Conservation (phyloP, 2,113 vertebrate species). For the Callithrix jacchus region DNA sequence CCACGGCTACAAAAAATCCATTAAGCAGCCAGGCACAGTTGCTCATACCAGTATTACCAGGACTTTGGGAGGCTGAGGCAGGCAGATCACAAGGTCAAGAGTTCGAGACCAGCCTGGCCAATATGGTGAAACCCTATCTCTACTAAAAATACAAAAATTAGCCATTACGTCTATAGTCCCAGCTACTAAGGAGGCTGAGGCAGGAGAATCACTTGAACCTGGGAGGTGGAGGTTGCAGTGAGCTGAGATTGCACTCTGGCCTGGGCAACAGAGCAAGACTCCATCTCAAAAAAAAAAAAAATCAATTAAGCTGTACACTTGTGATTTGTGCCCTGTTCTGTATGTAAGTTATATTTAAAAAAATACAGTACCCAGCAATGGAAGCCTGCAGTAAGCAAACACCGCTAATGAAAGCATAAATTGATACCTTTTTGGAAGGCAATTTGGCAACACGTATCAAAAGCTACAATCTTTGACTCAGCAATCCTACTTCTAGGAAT, state of each 20-base stretch:
- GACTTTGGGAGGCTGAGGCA: neutral
- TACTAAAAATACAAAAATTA: too few relatives aligned
- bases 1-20: neutral
- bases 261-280: too few relatives aligned
- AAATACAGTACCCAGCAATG: neutral
- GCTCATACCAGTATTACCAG: neutral
- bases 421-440: slow-evolving; percentile 2
- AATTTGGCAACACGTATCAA: neutral
- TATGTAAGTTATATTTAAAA: neutral
- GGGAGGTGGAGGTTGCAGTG: too few relatives aligned
- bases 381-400: neutral
- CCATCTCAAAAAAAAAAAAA: neutral
- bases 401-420: neutral
- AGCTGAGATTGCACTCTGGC: too few relatives aligned
- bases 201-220: too few relatives aligned
- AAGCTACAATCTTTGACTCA: neutral
- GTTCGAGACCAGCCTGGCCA: too few relatives aligned
- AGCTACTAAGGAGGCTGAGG: too few relatives aligned
- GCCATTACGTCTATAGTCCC: too few relatives aligned
- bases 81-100: too few relatives aligned
- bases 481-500: neutral
- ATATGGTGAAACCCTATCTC: too few relatives aligned
- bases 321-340: neutral
- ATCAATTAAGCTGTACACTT: neutral
- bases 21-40: neutral